phyloP scores from a whole-genome alignment of 2,888 invertebrate species.

The Sepioteuthis lessoniana region DNA sequence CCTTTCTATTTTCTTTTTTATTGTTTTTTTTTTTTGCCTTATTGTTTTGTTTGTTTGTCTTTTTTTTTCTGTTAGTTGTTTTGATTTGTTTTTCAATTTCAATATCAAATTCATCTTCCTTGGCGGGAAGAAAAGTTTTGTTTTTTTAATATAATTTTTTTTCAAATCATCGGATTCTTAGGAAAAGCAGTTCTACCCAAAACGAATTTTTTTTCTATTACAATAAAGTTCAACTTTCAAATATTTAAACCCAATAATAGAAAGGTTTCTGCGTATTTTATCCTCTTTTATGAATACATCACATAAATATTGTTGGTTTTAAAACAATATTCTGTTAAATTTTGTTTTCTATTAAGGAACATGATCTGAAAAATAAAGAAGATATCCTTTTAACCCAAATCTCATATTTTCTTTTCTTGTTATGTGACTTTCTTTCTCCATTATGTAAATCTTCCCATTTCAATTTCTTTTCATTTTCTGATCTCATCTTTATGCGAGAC shows the following conservation, averaged over 20 bases:
- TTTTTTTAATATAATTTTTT: no score
- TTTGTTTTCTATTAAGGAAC: neutral
- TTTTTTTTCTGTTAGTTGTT: no score
- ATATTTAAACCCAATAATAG: neutral
- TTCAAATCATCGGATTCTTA: no score
- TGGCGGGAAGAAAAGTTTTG: no score
- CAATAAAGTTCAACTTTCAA: neutral
- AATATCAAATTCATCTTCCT: no score
- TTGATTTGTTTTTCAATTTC: no score
- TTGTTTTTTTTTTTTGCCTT: no score
- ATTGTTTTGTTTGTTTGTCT: no score
- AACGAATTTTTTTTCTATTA: neutral
- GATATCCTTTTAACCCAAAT: neutral
- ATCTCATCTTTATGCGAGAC: neutral
- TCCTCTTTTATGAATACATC: neutral
- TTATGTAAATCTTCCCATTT: neutral
- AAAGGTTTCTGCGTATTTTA: neutral
- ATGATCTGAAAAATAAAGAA: neutral
- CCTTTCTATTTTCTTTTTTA: no score
- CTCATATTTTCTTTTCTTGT: neutral
- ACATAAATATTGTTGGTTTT: neutral
- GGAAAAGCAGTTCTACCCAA: neutral
- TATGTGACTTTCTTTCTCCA: neutral
- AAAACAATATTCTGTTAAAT: neutral
- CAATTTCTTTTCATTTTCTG: neutral